These are phyloP conservation scores for Erpornis zantholeuca DNA, from an alignment of 2,113 vertebrate genomes.

Conservation along the genomic window DNA sequence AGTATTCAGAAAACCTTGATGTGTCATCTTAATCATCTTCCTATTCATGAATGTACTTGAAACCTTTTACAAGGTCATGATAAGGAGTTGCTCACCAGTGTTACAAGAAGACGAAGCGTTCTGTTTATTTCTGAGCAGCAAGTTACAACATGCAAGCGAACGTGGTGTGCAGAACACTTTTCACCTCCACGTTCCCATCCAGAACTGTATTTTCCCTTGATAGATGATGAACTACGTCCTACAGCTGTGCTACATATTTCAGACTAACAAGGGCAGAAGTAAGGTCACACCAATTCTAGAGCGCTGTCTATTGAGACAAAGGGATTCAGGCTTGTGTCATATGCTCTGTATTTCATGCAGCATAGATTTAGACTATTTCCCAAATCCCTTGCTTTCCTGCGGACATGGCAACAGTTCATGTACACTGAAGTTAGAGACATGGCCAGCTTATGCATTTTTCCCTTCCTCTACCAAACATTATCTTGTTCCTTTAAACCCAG, in stretches of 20 bases:
- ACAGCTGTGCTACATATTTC: constrained; percentile 45
- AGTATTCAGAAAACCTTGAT: constrained; percentile 17
- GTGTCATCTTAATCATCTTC: constrained; percentile 38
- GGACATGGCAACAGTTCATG: not conserved
- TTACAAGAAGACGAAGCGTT: constrained; percentile 37
- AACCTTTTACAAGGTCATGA: constrained; percentile 19
- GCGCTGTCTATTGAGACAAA: not conserved
- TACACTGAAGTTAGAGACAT: not conserved
- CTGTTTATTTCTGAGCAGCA: constrained; percentile 2
- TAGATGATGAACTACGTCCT: constrained; percentile 34
- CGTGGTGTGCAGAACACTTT: not conserved
- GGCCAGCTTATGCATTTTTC: not conserved
- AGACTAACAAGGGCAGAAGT: constrained; percentile 21
- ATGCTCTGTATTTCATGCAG: not conserved
- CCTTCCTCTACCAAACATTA: not conserved
- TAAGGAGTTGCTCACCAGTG: constrained; percentile 9
- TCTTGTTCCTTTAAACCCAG: constrained; percentile 49
- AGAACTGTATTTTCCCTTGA: constrained; percentile 40
- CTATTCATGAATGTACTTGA: constrained; percentile 13
- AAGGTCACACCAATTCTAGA: constrained; percentile 3
- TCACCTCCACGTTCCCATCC: constrained; percentile 20
- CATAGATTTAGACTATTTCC: not conserved
- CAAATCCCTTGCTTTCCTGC: not conserved
- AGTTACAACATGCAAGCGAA: constrained; percentile 10
- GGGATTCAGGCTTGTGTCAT: not conserved